A percentile compares a stretch with the other conserved stretches of the same genome.
phyloP scores from a whole-genome alignment of 2,888 invertebrate species.

The Drosophila kuntzei region DNA sequence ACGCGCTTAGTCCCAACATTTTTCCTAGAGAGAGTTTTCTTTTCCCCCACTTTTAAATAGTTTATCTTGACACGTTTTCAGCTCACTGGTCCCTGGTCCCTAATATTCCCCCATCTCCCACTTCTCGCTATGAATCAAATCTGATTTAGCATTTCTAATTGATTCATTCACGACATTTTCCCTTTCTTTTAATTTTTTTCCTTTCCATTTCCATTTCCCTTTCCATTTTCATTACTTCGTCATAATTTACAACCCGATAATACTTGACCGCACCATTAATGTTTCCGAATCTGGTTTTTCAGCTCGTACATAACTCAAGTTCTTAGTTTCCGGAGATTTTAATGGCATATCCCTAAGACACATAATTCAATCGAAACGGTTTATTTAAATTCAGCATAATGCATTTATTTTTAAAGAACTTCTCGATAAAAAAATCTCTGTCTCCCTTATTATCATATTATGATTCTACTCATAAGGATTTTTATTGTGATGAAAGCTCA shows the following conservation, averaged over 20 bases:
- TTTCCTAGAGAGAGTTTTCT: background rate
- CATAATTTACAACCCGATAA: constrained; percentile 15
- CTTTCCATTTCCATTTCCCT: background rate
- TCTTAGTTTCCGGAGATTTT: background rate
- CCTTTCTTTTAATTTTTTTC: background rate
- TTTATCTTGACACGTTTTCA: constrained; percentile 77
- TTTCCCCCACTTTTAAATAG: constrained; percentile 26
- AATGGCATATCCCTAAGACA: too few relatives aligned
- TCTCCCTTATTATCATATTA: background rate
- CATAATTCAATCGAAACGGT: background rate
- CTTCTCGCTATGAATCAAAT: constrained; percentile 29
- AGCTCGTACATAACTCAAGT: constrained; percentile 7
- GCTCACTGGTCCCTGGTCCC: too few relatives aligned
- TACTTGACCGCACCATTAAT: background rate
- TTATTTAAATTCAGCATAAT: background rate
- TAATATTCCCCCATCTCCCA: background rate
- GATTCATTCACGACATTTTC: constrained; percentile 29
- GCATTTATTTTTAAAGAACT: background rate
- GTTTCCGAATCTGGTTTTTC: background rate
- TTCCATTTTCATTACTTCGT: background rate
- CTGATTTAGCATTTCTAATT: constrained; percentile 57
- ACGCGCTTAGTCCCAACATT: constrained; percentile 46
- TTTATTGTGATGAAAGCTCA: background rate
- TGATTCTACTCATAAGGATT: background rate
- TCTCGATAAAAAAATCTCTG: background rate